Evolutionary conservation across 2,797 vertebrate genomes (phyloP), one percentile per base, ranked within the genome.

Genomic region (Pangasius larnaudii): DNA sequence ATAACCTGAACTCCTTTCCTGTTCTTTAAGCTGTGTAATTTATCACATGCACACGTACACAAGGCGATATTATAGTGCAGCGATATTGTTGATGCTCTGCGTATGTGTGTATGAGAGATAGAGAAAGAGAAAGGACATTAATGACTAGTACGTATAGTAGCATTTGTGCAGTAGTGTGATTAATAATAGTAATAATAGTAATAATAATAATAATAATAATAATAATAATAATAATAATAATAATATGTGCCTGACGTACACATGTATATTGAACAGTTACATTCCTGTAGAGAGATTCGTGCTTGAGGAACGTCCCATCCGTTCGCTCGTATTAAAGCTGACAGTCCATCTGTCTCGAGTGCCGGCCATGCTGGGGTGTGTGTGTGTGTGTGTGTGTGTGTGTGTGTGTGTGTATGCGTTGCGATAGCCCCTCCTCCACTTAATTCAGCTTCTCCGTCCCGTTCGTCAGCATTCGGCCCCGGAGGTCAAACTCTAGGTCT

Each of bases 281-380:
- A 91, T 91, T 93, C 91, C 91, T 90, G 86, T 84, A 89, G 90
- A 91, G 88, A 88, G 81, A 58, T 46, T 85, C 61, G 46, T 83
- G 88, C 71, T 84, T 87, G 91, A 91, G 93, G 94, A 93, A 95
- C 95, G 94, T 94, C 89, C 86, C 75, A 67, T 85, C 85, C 75
- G 18, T 85, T 87, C 78, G 69, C 80, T 89, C 86, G 75, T 95
- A 96, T 96, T 96, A 96, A 96, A 95, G 92, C 94, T 95, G 95
- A 96, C 95, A 95, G 95, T 96, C 95, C 95, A 96, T 96, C 96
- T 96, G 96, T 95, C 92, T 93, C 92, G 58, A 9, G 94, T 94
- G 95, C 94, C 94, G 92, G 92, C 92, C 92, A 79, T 92, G 87
- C 93, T 92, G 85, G 63, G 42, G 84, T 49, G 85, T 85, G 53